Evolutionary conservation across 2,888 invertebrate genomes (phyloP), one percentile per base, ranked within the genome.

Genomic region (Drosophila subsilvestris): DNA sequence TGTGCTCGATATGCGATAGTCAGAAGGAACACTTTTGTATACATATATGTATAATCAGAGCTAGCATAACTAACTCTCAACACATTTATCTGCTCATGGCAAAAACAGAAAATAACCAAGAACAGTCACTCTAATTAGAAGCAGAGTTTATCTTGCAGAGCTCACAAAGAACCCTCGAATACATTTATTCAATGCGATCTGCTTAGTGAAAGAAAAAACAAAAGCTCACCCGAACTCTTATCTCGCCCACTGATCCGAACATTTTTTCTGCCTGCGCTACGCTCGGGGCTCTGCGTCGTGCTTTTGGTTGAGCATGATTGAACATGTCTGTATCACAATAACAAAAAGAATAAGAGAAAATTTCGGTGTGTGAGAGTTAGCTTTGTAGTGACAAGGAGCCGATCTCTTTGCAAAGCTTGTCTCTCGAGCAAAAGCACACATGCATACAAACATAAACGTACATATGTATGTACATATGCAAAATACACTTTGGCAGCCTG

Each of bases 1-100:
- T 51, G 32, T 49, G 48, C 43, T 58, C 22, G 57, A 57, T 37
- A 58, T 58, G 58, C 50, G 44, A 57, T 27, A 67, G 44, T 50
- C 58, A 27, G 49, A 65, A 44, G 49, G 49, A 18, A 22, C 32
- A 18, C 5, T 45, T 12, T 14, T 20, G 20, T 9, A 10, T 1
- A 17, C 7, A n/a, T 48, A 12, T 9, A 10, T 1, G 12, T 9
- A n/a, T 48, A 12, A 25, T 14, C 12, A 4, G 25, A 12, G 22
- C 5, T 32, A 4, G 20, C 22, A 20, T 5, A 5, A n/a, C n/a
- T 22, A 59, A 48, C 12, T 29, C 29, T 10, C 29, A 10, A 10
- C 29, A 0, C 1, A 32, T 32, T 29, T 29, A 10, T 32, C 4
- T 12, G 12, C 12, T 32, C 12, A 14, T 12, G 10, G 12, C 0